A percentile compares a stretch with the other conserved stretches of the same genome.
phyloP scores from a whole-genome alignment of 2,888 invertebrate genomes.

The Eutolmus rufibarbis region DNA sequence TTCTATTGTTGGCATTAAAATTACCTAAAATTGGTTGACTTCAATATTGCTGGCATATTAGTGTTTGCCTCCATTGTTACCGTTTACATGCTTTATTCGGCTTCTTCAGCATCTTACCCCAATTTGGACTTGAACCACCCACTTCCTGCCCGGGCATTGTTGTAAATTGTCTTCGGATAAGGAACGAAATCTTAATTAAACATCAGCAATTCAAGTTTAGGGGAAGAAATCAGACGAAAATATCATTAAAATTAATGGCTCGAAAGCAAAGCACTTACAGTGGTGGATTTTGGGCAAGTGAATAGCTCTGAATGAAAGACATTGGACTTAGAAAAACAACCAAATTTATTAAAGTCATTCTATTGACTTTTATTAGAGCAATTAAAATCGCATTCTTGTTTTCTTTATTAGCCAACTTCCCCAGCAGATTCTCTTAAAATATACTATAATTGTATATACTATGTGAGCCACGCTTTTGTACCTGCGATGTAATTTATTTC shows the following conservation, averaged over 20 bases:
- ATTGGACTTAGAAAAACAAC: conserved; percentile 1
- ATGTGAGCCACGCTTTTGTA: background rate
- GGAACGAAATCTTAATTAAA: conserved; percentile 47
- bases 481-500: conserved; percentile 3
- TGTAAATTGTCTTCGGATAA: conserved; percentile 47
- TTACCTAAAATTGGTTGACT: conserved; percentile 45
- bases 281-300: background rate
- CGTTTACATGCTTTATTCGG: conserved; percentile 26
- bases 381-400: conserved; percentile 17
- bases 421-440: background rate
- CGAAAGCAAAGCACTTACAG: conserved; percentile 34
- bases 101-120: conserved; percentile 11
- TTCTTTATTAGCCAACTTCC: background rate
- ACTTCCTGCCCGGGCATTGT: conserved; percentile 40
- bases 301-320: background rate
- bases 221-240: conserved; percentile 41
- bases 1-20: conserved; percentile 44
- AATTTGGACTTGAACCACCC: conserved; percentile 26
- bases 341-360: conserved; percentile 21
- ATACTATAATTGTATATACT: background rate
- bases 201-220: conserved; percentile 44
- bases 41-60: conserved; percentile 45
- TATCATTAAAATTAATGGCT: conserved; percentile 42
- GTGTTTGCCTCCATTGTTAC: conserved; percentile 31
- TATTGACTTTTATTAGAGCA: conserved; percentile 35